Evolutionary conservation across 1,140 invertebrate genomes (phyloP).

Genomic region (Camponotus floridanus): DNA sequence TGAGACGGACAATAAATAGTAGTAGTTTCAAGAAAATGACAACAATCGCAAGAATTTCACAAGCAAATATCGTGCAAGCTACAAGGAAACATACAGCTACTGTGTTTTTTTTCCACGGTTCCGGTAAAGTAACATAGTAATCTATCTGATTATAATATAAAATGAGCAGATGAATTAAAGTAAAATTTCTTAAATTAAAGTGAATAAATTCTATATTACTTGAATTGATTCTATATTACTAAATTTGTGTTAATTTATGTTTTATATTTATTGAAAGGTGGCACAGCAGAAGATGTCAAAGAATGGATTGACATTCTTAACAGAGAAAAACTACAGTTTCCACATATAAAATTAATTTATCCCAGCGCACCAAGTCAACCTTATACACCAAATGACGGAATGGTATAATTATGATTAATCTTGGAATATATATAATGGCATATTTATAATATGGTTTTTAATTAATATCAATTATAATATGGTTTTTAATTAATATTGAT

Average conservation of each 20-base stretch:
- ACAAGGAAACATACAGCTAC: conserved; percentile 85
- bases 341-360: conserved; percentile 90
- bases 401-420: conserved; percentile 79
- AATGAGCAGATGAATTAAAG: not conserved
- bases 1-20: not conserved
- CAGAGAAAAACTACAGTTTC: conserved; percentile 88
- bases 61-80: conserved; percentile 77
- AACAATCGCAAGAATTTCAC: conserved; percentile 49
- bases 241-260: not conserved
- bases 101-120: conserved; percentile 89
- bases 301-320: conserved; percentile 89
- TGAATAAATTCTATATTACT: not conserved
- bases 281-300: conserved; percentile 88
- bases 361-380: conserved; percentile 90
- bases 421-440: not conserved
- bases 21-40: not conserved
- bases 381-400: conserved; percentile 89
- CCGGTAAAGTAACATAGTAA: conserved; percentile 83
- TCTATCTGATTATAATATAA: not conserved
- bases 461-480: not conserved
- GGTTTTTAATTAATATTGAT: not conserved
- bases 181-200: not conserved
- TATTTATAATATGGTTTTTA: not conserved
- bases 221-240: not conserved
- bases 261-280: conserved; percentile 85